Percentiles rank a stretch among this genome's conserved stretches.
Conservation (phyloP, 2,113 vertebrate genomes). For the Mirza zaza region DNA sequence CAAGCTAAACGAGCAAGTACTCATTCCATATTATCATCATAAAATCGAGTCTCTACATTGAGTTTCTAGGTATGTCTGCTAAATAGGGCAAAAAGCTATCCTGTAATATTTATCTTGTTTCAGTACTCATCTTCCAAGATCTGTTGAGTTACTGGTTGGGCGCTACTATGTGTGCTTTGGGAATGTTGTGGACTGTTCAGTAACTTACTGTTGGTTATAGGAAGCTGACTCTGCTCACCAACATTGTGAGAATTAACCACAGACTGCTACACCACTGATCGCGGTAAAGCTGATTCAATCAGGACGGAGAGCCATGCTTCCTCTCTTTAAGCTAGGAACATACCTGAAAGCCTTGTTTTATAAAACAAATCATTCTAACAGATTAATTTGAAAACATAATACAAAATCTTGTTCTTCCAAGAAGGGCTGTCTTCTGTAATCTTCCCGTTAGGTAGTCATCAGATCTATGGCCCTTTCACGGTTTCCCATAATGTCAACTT, state of each 20-base stretch:
- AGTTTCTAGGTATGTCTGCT: neutral
- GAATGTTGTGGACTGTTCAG: neutral
- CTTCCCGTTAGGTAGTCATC: neutral
- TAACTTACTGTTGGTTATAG: neutral
- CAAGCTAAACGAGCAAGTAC: neutral
- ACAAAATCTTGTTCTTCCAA: neutral
- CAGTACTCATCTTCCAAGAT: neutral
- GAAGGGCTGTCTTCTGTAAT: neutral
- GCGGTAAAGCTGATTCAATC: neutral
- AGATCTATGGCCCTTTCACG: neutral
- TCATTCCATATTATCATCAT: neutral
- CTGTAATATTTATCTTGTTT: neutral
- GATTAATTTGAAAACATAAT: slow-evolving; percentile 14
- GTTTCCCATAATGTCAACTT: neutral
- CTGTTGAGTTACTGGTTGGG: neutral
- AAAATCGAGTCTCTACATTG: neutral
- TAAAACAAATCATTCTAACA: neutral
- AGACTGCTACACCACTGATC: neutral
- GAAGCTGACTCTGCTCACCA: neutral
- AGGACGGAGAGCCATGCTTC: neutral
- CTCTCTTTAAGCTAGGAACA: neutral
- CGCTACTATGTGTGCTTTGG: neutral
- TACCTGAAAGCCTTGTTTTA: neutral
- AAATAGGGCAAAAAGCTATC: neutral
- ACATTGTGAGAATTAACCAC: neutral